Evolutionary conservation across 2,888 invertebrate genomes (phyloP).

Genomic region (Lasioglossum lativentre): DNA sequence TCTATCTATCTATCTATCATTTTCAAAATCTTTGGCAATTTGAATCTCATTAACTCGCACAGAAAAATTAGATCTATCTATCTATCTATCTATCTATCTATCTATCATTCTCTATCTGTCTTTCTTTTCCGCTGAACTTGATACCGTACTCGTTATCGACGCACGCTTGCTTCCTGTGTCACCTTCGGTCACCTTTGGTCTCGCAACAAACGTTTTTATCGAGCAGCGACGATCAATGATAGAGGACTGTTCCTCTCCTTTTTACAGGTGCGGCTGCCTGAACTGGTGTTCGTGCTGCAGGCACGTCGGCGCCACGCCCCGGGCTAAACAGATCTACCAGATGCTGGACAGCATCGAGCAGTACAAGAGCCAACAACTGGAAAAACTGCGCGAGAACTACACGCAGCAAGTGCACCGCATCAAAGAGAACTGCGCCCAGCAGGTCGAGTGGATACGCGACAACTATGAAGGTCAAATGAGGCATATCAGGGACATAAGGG

Average conservation of each 20-base stretch:
- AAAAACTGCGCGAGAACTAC: constrained; percentile 95
- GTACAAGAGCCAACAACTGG: constrained; percentile 95
- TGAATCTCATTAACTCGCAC: no score
- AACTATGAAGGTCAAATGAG: constrained; percentile 95
- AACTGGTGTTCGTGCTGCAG: constrained; percentile 92
- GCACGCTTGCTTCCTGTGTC: neutral
- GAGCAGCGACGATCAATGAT: constrained; percentile 11
- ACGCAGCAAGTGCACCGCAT: constrained; percentile 96
- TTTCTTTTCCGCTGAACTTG: no score
- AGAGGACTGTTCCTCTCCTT: constrained; percentile 16
- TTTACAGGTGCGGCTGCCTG: constrained; percentile 90
- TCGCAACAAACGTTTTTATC: neutral
- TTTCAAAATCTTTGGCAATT: no score
- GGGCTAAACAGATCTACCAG: constrained; percentile 93
- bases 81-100: neutral
- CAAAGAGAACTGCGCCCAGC: constrained; percentile 96
- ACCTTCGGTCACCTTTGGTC: no score
- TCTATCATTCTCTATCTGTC: neutral
- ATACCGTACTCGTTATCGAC: neutral
- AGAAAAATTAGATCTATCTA: no score
- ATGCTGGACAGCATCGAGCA: constrained; percentile 96
- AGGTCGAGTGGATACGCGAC: constrained; percentile 96
- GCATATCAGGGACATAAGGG: constrained; percentile 94
- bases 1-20: no score
- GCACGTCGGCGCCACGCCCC: constrained; percentile 89